phyloP scores from a whole-genome alignment of 2,888 invertebrate species.

The Ectobius pallidus region DNA sequence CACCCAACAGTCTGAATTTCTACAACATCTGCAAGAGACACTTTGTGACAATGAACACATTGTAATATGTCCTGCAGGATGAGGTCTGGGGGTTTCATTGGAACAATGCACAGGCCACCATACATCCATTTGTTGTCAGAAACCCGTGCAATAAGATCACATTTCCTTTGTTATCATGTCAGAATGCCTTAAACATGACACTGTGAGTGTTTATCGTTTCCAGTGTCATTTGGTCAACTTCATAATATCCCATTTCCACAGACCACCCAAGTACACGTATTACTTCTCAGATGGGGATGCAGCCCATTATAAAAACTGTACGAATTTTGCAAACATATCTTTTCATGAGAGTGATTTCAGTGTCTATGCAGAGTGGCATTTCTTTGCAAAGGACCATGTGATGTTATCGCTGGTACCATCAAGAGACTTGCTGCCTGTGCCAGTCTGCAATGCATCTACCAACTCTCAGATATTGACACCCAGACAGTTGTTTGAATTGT shows the following conservation, averaged over 20 bases:
- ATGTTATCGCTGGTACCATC: not conserved
- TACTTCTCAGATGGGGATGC: not conserved
- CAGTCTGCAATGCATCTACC: not conserved
- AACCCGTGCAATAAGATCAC: not conserved
- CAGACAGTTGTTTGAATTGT: conserved; percentile 12
- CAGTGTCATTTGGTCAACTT: conserved; percentile 13
- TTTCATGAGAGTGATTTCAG: not conserved
- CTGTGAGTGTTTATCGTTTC: not conserved
- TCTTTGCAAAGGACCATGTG: not conserved
- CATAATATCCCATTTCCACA: not conserved
- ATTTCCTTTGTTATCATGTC: conserved; percentile 11
- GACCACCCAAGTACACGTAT: not conserved
- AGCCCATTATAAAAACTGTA: not conserved
- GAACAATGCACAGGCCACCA: conserved; percentile 23
- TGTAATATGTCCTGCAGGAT: conserved; percentile 38
- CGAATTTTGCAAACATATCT: not conserved
- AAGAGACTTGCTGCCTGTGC: not conserved
- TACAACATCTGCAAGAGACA: conserved; percentile 21
- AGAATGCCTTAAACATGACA: conserved; percentile 3
- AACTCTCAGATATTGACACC: conserved; percentile 14
- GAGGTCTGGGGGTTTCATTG: conserved; percentile 30
- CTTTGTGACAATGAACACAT: conserved; percentile 11
- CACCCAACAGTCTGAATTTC: conserved; percentile 20
- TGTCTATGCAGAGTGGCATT: not conserved
- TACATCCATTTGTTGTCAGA: not conserved